These are phyloP conservation scores for Chymomyza caudatula DNA, from an alignment of 2,888 invertebrate genomes.

Conservation along the genomic window DNA sequence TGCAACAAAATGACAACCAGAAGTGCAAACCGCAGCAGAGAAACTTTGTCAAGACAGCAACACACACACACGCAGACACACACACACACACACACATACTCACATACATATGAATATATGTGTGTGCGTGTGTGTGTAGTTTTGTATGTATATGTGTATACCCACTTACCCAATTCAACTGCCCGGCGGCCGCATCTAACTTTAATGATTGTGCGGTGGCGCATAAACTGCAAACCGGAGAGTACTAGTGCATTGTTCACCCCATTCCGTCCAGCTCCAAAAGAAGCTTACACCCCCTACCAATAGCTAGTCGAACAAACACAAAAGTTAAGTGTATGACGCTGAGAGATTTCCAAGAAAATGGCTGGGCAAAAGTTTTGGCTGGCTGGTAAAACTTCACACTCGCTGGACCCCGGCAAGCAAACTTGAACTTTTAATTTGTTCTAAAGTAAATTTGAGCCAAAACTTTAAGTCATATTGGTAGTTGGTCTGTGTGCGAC, in stretches of 20 bases:
- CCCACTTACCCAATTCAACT: background rate
- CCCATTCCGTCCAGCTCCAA: background rate
- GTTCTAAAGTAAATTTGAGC: constrained; percentile 62
- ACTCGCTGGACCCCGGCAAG: constrained; percentile 50
- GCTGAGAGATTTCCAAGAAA: constrained; percentile 16
- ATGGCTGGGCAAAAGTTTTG: constrained; percentile 41
- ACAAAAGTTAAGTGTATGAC: constrained; percentile 27
- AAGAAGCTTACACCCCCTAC: background rate
- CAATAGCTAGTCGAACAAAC: constrained; percentile 14
- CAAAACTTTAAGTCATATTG: constrained; percentile 56
- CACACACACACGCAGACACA: background rate
- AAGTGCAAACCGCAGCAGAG: constrained; percentile 33
- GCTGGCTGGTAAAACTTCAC: constrained; percentile 40
- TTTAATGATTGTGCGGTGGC: constrained; percentile 68
- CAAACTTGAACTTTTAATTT: constrained; percentile 65
- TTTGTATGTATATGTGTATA: no score
- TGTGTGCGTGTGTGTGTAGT: no score
- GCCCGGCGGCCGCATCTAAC: constrained; percentile 29
- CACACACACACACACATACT: no score
- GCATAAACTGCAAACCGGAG: constrained; percentile 61
- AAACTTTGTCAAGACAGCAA: constrained; percentile 34
- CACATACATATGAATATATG: no score
- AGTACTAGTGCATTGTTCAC: constrained; percentile 57
- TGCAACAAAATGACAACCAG: constrained; percentile 51
- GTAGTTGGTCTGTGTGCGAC: constrained; percentile 45